Evolutionary conservation across 2,888 invertebrate species (phyloP), one percentile per base, ranked within the genome.

Genomic region (Clostera curtula): DNA sequence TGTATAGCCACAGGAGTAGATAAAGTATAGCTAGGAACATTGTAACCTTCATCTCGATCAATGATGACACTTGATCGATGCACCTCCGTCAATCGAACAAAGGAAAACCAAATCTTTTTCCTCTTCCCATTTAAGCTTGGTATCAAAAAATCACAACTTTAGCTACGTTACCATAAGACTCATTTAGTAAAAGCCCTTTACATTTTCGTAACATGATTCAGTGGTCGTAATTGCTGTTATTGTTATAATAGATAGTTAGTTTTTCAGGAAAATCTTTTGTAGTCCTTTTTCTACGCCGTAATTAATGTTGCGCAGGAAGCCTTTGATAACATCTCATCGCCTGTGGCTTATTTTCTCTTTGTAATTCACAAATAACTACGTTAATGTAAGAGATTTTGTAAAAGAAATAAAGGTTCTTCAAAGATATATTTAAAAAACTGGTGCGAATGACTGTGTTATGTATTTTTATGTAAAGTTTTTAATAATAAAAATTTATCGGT

Each of bases 381-480:
- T 14, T 38, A 38, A 37, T 35, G 40, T 39, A 36, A 29, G 24
- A 36, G 19, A 17, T 16, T 24, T 31, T 33, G 28, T 43, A 30
- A 34, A 47, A 53, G 46, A 53, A 55, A 52, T 46, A 25, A 49
- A 51, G 47, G 52, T 52, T 42, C 40, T 41, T 51, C 49, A 54
- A 52, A 51, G 50, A 45, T 49, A 41, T 39, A 43, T 41, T 35
- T 39, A 18, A 43, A 54, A 49, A n/a, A n/a, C n/a, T n/a, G n/a
- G n/a, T n/a, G n/a, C n/a, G n/a, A n/a, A n/a, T n/a, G n/a, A n/a
- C n/a, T n/a, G n/a, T n/a, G n/a, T n/a, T n/a, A n/a, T n/a, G n/a
- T n/a, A n/a, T n/a, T n/a, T n/a, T n/a, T n/a, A n/a, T n/a, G n/a
- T n/a, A n/a, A n/a, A n/a, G n/a, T n/a, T n/a, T n/a, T n/a, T n/a